These are phyloP conservation scores for Xanthia icteritia DNA, from an alignment of 2,888 invertebrate species.

Conservation along the genomic window DNA sequence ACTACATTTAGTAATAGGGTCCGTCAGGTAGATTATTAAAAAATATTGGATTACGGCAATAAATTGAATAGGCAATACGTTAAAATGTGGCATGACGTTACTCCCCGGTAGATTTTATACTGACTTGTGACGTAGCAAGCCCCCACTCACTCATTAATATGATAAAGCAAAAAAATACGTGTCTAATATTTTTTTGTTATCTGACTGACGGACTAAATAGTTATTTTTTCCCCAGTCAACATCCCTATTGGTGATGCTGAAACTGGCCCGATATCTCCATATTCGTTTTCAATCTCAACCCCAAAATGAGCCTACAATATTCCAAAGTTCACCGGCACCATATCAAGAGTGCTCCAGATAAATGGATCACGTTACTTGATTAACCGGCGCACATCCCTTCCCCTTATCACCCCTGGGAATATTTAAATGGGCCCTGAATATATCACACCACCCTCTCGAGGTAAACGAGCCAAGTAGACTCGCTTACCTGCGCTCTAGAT, in stretches of 20 bases:
- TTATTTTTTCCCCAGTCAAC: no score
- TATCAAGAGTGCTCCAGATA: constrained; percentile 89
- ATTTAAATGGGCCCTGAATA: constrained; percentile 89
- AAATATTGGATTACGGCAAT: no score
- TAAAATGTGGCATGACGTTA: no score
- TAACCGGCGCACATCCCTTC: constrained; percentile 89
- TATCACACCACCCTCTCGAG: constrained; percentile 87
- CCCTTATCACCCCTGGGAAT: constrained; percentile 89
- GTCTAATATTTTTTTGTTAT: no score
- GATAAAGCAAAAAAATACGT: no score
- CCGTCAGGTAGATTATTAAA: no score
- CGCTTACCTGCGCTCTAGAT: constrained; percentile 86
- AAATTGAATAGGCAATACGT: no score
- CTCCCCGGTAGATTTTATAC: no score
- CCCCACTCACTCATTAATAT: no score
- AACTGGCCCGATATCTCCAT: constrained; percentile 14
- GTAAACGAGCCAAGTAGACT: constrained; percentile 81
- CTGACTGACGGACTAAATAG: no score
- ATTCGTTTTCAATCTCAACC: constrained; percentile 75
- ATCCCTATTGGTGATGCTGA: not conserved
- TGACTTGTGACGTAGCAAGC: no score
- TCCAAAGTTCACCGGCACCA: constrained; percentile 86
- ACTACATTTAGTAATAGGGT: not conserved
- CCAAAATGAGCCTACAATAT: constrained; percentile 85
- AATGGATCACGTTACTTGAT: constrained; percentile 91